Conservation (phyloP, 2,797 vertebrate species). For the Trachurus trachurus region DNA sequence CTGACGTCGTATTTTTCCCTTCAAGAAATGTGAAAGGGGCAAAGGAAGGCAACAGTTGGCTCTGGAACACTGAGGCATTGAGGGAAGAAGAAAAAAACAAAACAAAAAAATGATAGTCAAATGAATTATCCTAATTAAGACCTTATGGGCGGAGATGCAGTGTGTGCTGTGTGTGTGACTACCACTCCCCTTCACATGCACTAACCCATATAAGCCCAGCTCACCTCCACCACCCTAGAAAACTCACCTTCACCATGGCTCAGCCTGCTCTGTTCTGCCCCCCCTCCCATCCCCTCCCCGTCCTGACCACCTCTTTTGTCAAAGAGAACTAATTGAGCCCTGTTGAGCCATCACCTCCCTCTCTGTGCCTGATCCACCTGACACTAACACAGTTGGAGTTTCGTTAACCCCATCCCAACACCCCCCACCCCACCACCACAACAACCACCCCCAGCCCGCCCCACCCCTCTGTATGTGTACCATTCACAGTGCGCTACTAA, state of each 20-base stretch:
- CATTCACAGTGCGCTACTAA: slow-evolving; percentile 83
- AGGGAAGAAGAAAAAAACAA: slow-evolving; percentile 7
- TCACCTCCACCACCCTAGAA: slow-evolving; percentile 86
- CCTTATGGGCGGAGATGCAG: slow-evolving; percentile 91
- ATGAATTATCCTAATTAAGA: slow-evolving; percentile 12
- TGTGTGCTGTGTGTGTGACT: slow-evolving; percentile 87
- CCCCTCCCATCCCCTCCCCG: neutral
- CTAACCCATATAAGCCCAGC: slow-evolving; percentile 86
- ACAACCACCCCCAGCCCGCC: slow-evolving; percentile 23
- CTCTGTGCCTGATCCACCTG: slow-evolving; percentile 94
- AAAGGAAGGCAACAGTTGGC: slow-evolving; percentile 58
- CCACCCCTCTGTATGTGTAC: slow-evolving; percentile 74
- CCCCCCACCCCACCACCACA: neutral
- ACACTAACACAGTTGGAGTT: slow-evolving; percentile 81
- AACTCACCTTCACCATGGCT: slow-evolving; percentile 85
- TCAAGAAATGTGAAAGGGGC: slow-evolving; percentile 26
- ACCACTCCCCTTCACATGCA: slow-evolving; percentile 88
- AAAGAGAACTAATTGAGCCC: slow-evolving; percentile 90
- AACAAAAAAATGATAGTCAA: neutral
- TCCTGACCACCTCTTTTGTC: slow-evolving; percentile 80
- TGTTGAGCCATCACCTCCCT: slow-evolving; percentile 90
- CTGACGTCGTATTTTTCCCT: neutral
- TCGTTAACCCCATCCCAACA: slow-evolving; percentile 61
- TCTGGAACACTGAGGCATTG: slow-evolving; percentile 15
- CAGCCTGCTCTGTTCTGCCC: slow-evolving; percentile 91